phyloP scores from a whole-genome alignment of 2,797 vertebrate genomes.

The Gambusia yucatana region DNA sequence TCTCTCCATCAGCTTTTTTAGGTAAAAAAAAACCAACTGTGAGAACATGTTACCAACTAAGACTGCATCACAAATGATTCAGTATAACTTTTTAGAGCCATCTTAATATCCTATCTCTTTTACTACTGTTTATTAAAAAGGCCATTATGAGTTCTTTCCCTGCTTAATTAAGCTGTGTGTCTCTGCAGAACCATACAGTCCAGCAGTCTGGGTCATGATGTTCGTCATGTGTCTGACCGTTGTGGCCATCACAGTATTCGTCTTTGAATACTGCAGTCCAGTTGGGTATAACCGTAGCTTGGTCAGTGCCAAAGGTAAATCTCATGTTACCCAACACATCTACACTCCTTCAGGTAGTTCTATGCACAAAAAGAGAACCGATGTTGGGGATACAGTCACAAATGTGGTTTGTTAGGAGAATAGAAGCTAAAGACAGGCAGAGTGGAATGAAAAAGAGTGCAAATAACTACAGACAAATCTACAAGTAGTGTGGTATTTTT shows the following conservation, averaged over 20 bases:
- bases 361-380: not conserved
- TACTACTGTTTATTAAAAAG: not conserved
- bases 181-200: slow-evolving; percentile 90
- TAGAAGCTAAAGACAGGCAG: not conserved
- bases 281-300: slow-evolving; percentile 98
- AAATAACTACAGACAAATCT: not conserved
- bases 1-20: slow-evolving; percentile 95
- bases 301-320: slow-evolving; percentile 91
- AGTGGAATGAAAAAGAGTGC: not conserved
- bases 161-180: not conserved
- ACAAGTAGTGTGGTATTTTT: not conserved
- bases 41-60: not conserved
- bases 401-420: not conserved
- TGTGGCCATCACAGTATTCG: slow-evolving; percentile 94
- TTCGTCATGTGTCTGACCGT: slow-evolving; percentile 99
- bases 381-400: not conserved
- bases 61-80: not conserved
- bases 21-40: slow-evolving; percentile 77
- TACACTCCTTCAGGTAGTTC: not conserved
- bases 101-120: not conserved
- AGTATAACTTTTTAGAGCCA: not conserved
- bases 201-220: slow-evolving; percentile 99
- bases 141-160: not conserved
- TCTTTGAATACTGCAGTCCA: slow-evolving; percentile 97
- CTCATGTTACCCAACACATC: not conserved